These are phyloP conservation scores for Trichonephila clavipes DNA, from an alignment of 1,140 invertebrate species.

Conservation along the genomic window DNA sequence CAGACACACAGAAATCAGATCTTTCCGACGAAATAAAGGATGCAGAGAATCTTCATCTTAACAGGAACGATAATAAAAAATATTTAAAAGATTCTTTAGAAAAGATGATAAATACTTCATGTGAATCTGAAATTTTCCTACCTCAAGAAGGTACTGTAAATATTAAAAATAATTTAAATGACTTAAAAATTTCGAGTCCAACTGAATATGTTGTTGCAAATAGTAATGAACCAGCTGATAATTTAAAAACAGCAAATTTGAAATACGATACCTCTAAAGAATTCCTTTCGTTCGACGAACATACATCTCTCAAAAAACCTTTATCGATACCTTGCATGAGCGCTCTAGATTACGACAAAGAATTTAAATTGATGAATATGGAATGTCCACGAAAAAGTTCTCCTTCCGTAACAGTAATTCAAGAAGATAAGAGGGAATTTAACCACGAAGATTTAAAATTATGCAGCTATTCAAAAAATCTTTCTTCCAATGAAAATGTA, in stretches of 20 bases:
- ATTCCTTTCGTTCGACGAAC: neutral
- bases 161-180: too few relatives aligned
- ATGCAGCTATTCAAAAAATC: neutral
- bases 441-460: neutral
- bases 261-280: neutral
- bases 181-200: too few relatives aligned
- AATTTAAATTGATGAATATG: neutral
- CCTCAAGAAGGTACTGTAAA: too few relatives aligned
- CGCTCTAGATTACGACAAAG: neutral
- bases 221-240: too few relatives aligned
- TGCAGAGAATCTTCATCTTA: neutral
- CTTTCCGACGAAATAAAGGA: neutral
- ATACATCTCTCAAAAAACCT: neutral
- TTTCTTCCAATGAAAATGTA: neutral
- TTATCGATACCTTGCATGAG: conserved; percentile 42
- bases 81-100: neutral
- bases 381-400: neutral
- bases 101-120: neutral
- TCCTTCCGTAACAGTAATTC: neutral
- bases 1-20: neutral
- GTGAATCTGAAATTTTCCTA: too few relatives aligned
- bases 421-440: neutral
- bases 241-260: neutral
- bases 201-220: too few relatives aligned
- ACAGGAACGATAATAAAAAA: neutral